Percentiles rank a stretch among this genome's conserved stretches.
Evolutionary conservation across 1,140 invertebrate species (phyloP).

Genomic region (Dryas iulia): DNA sequence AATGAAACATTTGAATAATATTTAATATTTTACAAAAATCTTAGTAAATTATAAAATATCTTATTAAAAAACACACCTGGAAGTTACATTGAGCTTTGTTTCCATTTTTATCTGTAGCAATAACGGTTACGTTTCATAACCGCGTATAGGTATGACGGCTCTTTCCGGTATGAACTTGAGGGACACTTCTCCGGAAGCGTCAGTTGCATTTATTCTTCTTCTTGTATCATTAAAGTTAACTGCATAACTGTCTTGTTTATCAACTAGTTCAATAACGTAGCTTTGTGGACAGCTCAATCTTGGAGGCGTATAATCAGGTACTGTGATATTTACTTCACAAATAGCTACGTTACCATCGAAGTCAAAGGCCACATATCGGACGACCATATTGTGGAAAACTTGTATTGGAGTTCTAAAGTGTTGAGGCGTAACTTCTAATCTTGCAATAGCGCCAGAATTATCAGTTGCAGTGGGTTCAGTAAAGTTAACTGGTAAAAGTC

Average conservation of each 20-base stretch:
- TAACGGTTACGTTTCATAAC: constrained; percentile 97
- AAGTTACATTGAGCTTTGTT: constrained; percentile 96
- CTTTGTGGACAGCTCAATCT: constrained; percentile 96
- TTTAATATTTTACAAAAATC: no score
- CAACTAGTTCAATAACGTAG: constrained; percentile 95
- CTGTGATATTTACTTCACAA: constrained; percentile 97
- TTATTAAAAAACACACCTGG: constrained; percentile 84
- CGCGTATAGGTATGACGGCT: constrained; percentile 92
- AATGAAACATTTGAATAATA: no score
- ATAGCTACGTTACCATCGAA: constrained; percentile 98
- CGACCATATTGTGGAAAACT: constrained; percentile 94
- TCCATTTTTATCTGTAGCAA: constrained; percentile 92
- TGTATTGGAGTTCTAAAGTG: constrained; percentile 94
- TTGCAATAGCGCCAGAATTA: constrained; percentile 95
- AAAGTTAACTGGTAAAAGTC: constrained; percentile 93
- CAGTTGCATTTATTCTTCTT: constrained; percentile 91
- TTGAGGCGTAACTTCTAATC: constrained; percentile 94
- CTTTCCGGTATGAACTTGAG: constrained; percentile 91
- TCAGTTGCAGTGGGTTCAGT: constrained; percentile 95
- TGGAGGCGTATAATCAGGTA: constrained; percentile 96
- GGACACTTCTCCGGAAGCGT: constrained; percentile 93
- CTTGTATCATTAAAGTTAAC: constrained; percentile 97
- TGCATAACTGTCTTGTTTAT: constrained; percentile 93
- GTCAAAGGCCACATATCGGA: constrained; percentile 97
- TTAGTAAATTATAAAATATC: neutral